Conservation (phyloP, 2,113 vertebrate genomes). For the Camelus bactrianus region DNA sequence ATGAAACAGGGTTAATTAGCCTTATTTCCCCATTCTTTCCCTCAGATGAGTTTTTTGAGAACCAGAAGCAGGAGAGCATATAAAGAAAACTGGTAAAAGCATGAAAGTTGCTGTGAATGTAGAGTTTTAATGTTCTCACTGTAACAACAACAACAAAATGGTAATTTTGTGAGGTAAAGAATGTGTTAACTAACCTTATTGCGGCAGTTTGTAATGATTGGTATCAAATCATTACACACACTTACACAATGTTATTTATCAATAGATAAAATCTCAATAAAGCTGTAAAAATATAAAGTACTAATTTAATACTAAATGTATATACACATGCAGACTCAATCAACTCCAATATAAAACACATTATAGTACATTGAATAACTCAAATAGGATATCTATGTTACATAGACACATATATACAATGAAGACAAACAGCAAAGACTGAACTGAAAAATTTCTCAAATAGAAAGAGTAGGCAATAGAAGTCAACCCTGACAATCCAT, state of each 20-base stretch:
- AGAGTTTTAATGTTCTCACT: neutral
- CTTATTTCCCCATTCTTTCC: neutral
- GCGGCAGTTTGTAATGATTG: neutral
- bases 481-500: neutral
- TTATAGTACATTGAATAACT: slow-evolving; percentile 3
- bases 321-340: neutral
- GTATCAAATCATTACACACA: neutral
- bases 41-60: neutral
- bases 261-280: neutral
- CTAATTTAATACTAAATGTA: slow-evolving; percentile 24
- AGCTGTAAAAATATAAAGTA: slow-evolving; percentile 35
- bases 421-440: neutral
- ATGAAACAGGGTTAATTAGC: neutral
- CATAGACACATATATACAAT: neutral
- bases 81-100: slow-evolving; percentile 6
- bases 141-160: neutral
- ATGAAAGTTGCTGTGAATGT: neutral
- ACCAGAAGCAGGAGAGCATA: neutral
- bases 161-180: neutral
- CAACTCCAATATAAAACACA: slow-evolving; percentile 33
- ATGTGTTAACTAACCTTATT: neutral
- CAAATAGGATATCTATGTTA: neutral
- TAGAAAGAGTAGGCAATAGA: neutral
- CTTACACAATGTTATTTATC: neutral
- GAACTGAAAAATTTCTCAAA: slow-evolving; percentile 21